Evolutionary conservation across 1,140 invertebrate genomes (phyloP).

Genomic region (Andricus grossulariae): DNA sequence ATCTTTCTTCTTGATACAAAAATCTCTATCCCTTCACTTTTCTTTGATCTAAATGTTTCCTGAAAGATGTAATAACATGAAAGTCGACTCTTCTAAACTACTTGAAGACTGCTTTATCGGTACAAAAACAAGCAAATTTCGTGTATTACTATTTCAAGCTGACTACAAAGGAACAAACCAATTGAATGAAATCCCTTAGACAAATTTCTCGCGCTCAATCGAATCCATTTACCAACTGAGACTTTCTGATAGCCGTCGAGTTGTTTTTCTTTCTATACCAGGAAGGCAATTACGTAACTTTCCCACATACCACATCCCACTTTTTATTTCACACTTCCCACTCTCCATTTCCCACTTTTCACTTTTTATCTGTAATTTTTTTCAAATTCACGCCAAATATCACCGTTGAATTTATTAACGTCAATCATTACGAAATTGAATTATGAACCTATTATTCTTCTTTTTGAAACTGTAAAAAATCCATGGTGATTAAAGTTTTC

Average conservation of each 20-base stretch:
- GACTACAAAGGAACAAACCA: constrained; percentile 35
- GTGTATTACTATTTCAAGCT: not conserved
- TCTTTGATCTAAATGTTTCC: constrained; percentile 12
- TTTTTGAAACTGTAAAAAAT: too few relatives aligned
- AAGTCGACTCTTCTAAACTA: constrained; percentile 9
- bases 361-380: too few relatives aligned
- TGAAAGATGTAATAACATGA: not conserved
- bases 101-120: constrained; percentile 9
- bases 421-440: too few relatives aligned
- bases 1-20: not conserved
- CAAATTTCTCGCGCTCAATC: constrained; percentile 42
- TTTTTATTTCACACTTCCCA: too few relatives aligned
- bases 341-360: too few relatives aligned
- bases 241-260: constrained; percentile 9
- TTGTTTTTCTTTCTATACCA: constrained; percentile 15
- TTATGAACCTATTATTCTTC: too few relatives aligned
- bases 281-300: not conserved
- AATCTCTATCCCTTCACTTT: not conserved
- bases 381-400: too few relatives aligned
- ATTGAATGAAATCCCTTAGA: constrained; percentile 42
- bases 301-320: not conserved
- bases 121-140: not conserved
- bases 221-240: constrained; percentile 43
- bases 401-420: too few relatives aligned
- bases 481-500: too few relatives aligned